Evolutionary conservation across 2,797 vertebrate genomes (phyloP), one percentile per base, ranked within the genome.

Genomic region (Xiphophorus birchmanni): DNA sequence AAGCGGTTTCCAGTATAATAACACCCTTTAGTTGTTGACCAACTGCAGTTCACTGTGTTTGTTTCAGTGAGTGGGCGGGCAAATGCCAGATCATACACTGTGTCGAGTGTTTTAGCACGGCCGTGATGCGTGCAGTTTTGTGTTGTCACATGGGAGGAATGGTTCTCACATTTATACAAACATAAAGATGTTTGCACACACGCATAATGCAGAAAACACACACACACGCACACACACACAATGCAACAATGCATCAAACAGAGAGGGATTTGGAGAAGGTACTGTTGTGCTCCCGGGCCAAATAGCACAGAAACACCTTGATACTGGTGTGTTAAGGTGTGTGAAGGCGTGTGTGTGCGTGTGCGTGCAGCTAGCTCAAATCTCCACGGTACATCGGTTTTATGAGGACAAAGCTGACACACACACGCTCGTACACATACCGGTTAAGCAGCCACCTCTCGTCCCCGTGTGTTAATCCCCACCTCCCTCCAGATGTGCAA

Each of bases 401-500:
- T 76, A 48, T 63, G 40, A 52, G 76, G 47, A 78, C 52, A 75
- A 69, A 74, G 77, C 81, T 83, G 48, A 65, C 21, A 42, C 23
- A 78, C 52, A 77, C 60, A 50, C 67, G 11, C 76, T 78, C 83
- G 54, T 74, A 73, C 69, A 80, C 67, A 80, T 45, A 17, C 81
- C 74, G 77, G 80, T 65, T 26, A 85, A 80, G 50, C 76, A 29
- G 15, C 29, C 75, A 84, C 84, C 90, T 88, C 86, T 90, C 87
- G 76, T 90, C 90, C 91, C 79, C 87, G 79, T 86, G 83, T 73
- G 89, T 92, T 94, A 95, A 95, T 92, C 90, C 82, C 56, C 67
- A 58, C 74, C 84, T 83, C 86, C 88, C 87, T 91, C 92, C 92
- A 94, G 91, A 92, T 95, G 95, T 93, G 94, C 95, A 96, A 96